A percentile compares a stretch with the other conserved stretches of the same genome.
Conservation (phyloP, 2,113 vertebrate genomes). For the Leucopsar rothschildi region DNA sequence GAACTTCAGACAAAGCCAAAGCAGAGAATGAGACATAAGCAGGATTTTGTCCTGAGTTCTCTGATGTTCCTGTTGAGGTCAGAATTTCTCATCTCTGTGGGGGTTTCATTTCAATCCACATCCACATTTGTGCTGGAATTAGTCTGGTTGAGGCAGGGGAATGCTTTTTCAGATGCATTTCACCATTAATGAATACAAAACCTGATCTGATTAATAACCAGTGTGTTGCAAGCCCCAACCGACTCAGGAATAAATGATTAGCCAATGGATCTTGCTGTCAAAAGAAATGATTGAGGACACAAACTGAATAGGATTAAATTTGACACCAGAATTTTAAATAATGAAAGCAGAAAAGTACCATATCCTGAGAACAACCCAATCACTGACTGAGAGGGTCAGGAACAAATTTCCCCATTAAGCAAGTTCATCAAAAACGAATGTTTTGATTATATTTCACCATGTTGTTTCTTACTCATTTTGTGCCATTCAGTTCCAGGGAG, state of each 20-base stretch:
- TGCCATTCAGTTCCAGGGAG: background rate
- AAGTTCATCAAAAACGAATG: background rate
- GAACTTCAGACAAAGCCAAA: background rate
- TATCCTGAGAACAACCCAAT: background rate
- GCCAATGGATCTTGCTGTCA: conserved; percentile 14
- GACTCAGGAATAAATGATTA: conserved; percentile 29
- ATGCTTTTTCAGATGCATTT: background rate
- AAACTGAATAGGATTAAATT: background rate
- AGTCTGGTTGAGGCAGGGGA: background rate
- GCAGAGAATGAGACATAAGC: background rate
- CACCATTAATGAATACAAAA: background rate
- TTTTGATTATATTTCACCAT: background rate
- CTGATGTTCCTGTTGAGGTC: fast-evolving
- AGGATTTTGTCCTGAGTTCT: background rate
- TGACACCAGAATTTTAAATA: conserved; percentile 9
- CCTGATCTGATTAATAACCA: conserved; percentile 3
- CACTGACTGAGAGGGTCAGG: background rate
- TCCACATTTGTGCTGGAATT: background rate
- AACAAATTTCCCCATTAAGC: background rate
- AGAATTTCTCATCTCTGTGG: background rate
- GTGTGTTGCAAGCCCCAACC: background rate
- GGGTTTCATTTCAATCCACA: background rate
- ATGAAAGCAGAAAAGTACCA: background rate
- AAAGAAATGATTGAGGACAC: conserved; percentile 5
- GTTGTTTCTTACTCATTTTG: background rate